Conservation (phyloP, 2,797 vertebrate genomes). For the Percopsis omiscomaycus region DNA sequence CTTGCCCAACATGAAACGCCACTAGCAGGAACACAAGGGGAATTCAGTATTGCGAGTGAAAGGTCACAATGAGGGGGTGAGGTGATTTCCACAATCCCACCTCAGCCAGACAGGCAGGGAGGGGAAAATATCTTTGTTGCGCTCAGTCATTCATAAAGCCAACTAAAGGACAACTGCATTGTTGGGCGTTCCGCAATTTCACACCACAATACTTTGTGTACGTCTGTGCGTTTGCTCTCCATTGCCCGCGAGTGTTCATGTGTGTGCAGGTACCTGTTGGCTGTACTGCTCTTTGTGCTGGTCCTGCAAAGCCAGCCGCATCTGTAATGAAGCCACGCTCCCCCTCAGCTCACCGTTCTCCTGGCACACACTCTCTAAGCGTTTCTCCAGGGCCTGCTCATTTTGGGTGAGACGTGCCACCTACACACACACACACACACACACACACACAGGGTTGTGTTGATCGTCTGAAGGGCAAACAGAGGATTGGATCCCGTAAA, state of each 20-base stretch:
- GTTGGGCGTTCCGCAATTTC: slow-evolving; percentile 21
- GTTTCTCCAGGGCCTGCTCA: slow-evolving; percentile 71
- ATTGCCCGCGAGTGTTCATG: background rate
- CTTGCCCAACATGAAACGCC: slow-evolving; percentile 46
- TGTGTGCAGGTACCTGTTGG: slow-evolving; percentile 70
- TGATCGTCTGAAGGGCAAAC: slow-evolving; percentile 9
- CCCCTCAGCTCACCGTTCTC: slow-evolving; percentile 74
- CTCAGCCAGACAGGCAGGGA: slow-evolving; percentile 19
- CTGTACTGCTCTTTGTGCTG: slow-evolving; percentile 66
- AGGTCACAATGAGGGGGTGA: slow-evolving; percentile 51
- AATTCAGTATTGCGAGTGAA: slow-evolving; percentile 59
- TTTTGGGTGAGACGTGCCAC: slow-evolving; percentile 72
- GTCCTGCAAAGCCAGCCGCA: slow-evolving; percentile 68
- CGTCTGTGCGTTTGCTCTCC: background rate
- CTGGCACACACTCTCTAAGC: slow-evolving; percentile 58
- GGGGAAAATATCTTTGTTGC: slow-evolving; percentile 43
- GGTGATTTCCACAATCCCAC: slow-evolving; percentile 46
- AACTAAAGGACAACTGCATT: background rate
- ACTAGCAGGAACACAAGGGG: slow-evolving; percentile 41
- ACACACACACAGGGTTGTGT: background rate
- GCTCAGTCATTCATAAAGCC: slow-evolving; percentile 38
- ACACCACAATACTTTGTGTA: slow-evolving; percentile 2
- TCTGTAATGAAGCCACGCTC: slow-evolving; percentile 65
- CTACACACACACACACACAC: slow-evolving; percentile 52
- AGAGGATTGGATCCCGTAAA: background rate